These are phyloP conservation scores for Acleris emargana DNA, from an alignment of 2,888 invertebrate genomes.

Conservation along the genomic window DNA sequence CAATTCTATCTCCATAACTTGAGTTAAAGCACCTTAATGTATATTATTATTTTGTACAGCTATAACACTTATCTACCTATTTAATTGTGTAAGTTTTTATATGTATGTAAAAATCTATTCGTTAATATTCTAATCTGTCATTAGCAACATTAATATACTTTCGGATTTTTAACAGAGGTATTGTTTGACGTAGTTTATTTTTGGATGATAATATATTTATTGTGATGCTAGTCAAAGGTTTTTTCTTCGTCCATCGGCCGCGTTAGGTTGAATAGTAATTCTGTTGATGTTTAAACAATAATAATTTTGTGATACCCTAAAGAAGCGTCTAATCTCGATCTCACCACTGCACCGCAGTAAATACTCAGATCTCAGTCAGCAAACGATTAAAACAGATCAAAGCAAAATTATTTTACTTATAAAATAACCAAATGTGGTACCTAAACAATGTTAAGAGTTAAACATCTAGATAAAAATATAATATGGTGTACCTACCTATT, in stretches of 20 bases:
- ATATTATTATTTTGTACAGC: constrained; percentile 58
- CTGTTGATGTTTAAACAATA: too few species aligned
- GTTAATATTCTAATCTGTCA: constrained; percentile 66
- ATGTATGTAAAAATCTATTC: constrained; percentile 39
- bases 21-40: constrained; percentile 78
- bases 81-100: constrained; percentile 30
- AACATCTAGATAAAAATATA: constrained; percentile 68
- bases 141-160: constrained; percentile 72
- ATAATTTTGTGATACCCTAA: constrained; percentile 36
- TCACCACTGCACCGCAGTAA: constrained; percentile 58
- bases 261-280: not conserved
- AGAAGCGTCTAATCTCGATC: constrained; percentile 34
- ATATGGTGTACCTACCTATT: constrained; percentile 74
- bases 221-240: constrained; percentile 23
- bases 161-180: constrained; percentile 79
- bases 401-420: constrained; percentile 81
- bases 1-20: constrained; percentile 73
- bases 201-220: constrained; percentile 53
- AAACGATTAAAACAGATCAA: constrained; percentile 77
- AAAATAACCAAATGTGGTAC: constrained; percentile 71
- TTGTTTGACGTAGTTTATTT: constrained; percentile 46
- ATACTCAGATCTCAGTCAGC: constrained; percentile 74
- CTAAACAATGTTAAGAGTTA: constrained; percentile 65
- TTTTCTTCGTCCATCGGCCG: not conserved
- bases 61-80: constrained; percentile 62